These are phyloP conservation scores for Monarcha castaneiventris DNA, from an alignment of 2,113 vertebrate genomes.

Conservation along the genomic window DNA sequence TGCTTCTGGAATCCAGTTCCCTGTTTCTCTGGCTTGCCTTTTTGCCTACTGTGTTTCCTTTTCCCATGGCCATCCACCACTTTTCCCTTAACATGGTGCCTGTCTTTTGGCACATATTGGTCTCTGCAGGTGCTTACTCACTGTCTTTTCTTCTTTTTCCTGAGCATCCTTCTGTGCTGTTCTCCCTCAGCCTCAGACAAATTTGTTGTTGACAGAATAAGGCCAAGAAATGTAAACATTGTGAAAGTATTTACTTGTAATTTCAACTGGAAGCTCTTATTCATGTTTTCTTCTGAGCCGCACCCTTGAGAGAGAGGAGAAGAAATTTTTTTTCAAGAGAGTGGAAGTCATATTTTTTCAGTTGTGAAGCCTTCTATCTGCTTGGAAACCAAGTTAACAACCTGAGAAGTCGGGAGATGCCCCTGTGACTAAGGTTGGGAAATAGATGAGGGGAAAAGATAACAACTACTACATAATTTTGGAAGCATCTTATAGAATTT, in stretches of 20 bases:
- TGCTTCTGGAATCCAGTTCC: neutral
- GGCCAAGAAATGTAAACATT: neutral
- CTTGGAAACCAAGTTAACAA: neutral
- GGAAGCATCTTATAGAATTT: neutral
- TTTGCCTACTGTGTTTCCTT: neutral
- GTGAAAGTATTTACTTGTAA: neutral
- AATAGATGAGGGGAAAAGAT: neutral
- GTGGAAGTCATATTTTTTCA: neutral
- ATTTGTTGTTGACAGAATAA: neutral
- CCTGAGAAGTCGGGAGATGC: neutral
- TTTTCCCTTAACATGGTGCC: neutral
- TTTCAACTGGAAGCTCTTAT: neutral
- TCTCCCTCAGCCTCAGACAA: neutral
- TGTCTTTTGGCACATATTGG: neutral
- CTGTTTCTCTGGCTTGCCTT: neutral
- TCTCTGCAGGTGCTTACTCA: neutral
- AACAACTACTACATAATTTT: neutral
- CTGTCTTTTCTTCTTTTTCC: neutral
- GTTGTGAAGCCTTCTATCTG: neutral
- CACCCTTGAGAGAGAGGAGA: neutral
- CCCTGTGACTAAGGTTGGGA: neutral
- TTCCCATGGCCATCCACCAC: neutral
- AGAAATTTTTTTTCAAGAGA: neutral
- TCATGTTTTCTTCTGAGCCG: neutral
- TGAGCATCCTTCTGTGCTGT: neutral